Percentiles rank a stretch among this genome's conserved stretches.
Evolutionary conservation across 2,888 invertebrate genomes (phyloP).

Genomic region (Podabrus alpinus): DNA sequence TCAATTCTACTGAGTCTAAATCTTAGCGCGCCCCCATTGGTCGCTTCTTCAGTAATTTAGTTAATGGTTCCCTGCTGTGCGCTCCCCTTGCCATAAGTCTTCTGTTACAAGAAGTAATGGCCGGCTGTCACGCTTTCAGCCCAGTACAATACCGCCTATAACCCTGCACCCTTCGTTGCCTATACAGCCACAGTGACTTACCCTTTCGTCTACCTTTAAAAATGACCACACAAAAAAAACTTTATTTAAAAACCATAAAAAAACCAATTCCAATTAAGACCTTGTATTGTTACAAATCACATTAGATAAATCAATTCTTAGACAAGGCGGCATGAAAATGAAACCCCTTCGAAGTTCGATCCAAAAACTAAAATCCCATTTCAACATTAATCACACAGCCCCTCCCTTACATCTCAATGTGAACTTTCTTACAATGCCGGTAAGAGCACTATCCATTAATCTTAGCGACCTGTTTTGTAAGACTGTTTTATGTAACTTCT

Average conservation of each 20-base stretch:
- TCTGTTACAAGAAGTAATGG: slow-evolving; percentile 57
- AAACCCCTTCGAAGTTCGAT: slow-evolving; percentile 6
- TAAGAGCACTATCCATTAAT: slow-evolving; percentile 46
- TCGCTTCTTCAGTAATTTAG: slow-evolving; percentile 56
- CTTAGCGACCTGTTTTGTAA: slow-evolving; percentile 39
- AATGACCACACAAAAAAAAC: slow-evolving; percentile 5
- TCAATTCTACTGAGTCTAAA: slow-evolving; percentile 54
- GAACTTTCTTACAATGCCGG: slow-evolving; percentile 45
- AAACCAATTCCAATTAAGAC: background rate
- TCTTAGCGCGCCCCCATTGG: slow-evolving; percentile 53
- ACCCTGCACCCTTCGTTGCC: slow-evolving; percentile 31
- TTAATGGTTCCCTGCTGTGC: slow-evolving; percentile 57
- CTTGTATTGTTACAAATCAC: background rate
- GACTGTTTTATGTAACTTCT: slow-evolving; percentile 41
- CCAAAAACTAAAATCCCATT: slow-evolving; percentile 11
- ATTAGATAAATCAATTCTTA: background rate
- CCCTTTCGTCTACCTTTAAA: slow-evolving; percentile 23
- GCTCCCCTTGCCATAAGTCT: slow-evolving; percentile 53
- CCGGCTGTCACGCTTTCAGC: slow-evolving; percentile 56
- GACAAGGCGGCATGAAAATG: background rate
- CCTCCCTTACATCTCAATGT: slow-evolving; percentile 69
- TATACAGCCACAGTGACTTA: slow-evolving; percentile 20
- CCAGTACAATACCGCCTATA: slow-evolving; percentile 46
- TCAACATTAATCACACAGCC: slow-evolving; percentile 52
- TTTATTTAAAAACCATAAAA: background rate